These are phyloP conservation scores for Apantesis nais DNA, from an alignment of 2,888 invertebrate species.

Conservation along the genomic window DNA sequence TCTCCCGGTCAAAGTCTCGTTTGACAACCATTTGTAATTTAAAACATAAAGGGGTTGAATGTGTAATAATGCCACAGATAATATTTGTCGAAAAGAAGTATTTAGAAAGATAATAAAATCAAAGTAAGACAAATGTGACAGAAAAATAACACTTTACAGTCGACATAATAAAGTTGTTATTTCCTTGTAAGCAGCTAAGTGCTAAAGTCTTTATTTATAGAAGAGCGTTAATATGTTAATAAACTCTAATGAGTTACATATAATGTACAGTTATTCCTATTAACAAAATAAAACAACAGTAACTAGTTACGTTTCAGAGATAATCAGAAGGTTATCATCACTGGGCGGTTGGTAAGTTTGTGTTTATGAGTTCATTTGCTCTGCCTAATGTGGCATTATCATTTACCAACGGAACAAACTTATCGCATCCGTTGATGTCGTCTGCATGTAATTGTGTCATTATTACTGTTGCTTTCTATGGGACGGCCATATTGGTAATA, in stretches of 20 bases:
- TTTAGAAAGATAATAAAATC: not conserved
- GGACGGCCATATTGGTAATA: not conserved
- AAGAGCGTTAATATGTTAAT: not conserved
- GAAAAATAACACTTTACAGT: not conserved
- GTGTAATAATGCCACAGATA: not conserved
- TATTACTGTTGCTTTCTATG: slow-evolving; percentile 35
- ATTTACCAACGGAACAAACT: slow-evolving; percentile 71
- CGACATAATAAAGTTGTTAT: not conserved
- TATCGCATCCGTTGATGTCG: slow-evolving; percentile 72
- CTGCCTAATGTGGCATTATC: slow-evolving; percentile 75
- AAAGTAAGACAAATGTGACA: not conserved
- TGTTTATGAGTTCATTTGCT: slow-evolving; percentile 74
- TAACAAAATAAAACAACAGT: slow-evolving; percentile 25
- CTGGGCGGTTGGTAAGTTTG: slow-evolving; percentile 29
- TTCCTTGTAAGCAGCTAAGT: not conserved
- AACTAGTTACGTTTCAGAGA: slow-evolving; percentile 56
- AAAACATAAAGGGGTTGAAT: no score
- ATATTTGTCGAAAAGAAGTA: not conserved
- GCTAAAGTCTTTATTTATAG: not conserved
- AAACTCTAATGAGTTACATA: not conserved
- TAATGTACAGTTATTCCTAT: not conserved
- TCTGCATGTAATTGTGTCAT: slow-evolving; percentile 49
- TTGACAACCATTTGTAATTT: no score
- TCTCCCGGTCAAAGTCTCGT: no score
- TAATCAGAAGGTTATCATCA: slow-evolving; percentile 72